Conservation (phyloP, 2,113 vertebrate species). For the Gasterosteus aculeatus region DNA sequence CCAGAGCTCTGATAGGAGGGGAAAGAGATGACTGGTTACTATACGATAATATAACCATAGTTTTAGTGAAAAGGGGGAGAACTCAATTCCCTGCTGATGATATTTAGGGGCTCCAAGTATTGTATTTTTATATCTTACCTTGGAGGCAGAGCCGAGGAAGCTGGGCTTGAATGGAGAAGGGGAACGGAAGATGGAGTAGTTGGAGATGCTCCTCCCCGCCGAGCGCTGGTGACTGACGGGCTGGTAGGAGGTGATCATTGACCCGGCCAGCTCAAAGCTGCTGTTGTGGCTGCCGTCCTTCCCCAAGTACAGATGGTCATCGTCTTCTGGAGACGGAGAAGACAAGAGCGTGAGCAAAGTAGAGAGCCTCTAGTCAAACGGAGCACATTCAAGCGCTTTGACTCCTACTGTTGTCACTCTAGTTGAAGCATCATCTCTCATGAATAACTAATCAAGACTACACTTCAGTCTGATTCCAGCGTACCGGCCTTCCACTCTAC, state of each 20-base stretch:
- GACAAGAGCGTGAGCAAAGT: neutral
- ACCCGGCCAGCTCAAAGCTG: slow-evolving; percentile 94
- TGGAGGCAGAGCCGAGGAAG: slow-evolving; percentile 92
- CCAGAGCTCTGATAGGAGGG: slow-evolving; percentile 88
- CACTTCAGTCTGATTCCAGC: too few relatives aligned
- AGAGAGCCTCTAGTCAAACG: too few relatives aligned
- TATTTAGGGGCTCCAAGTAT: neutral
- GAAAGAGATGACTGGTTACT: neutral
- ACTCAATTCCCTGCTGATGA: neutral
- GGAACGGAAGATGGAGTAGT: slow-evolving; percentile 84
- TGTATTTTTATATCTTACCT: slow-evolving; percentile 78
- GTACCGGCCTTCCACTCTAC: slow-evolving; percentile 24
- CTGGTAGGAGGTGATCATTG: slow-evolving; percentile 96
- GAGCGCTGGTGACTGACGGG: slow-evolving; percentile 84
- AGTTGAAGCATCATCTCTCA: neutral
- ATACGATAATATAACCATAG: neutral
- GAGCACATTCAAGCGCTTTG: neutral
- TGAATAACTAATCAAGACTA: neutral
- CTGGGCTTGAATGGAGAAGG: slow-evolving; percentile 94
- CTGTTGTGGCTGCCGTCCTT: slow-evolving; percentile 97
- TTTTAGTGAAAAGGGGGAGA: neutral
- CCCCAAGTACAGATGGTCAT: slow-evolving; percentile 85
- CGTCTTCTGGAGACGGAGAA: slow-evolving; percentile 84
- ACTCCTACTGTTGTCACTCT: neutral
- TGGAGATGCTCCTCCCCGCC: slow-evolving; percentile 74